Evolutionary conservation across 2,113 vertebrate genomes (phyloP).

Genomic region (Heteronetta atricapilla): DNA sequence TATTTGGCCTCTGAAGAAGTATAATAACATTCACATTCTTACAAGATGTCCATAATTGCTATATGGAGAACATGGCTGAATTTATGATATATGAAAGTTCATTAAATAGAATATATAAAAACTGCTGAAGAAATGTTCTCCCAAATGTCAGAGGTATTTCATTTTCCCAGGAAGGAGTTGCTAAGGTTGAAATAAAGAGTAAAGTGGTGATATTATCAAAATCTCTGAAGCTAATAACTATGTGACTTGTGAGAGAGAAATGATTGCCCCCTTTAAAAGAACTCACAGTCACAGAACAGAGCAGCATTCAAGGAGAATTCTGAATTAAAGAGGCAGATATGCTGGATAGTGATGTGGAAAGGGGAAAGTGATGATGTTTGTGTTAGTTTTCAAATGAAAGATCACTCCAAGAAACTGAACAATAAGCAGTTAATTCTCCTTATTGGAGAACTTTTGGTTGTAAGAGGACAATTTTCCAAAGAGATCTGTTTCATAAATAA

Average conservation of each 20-base stretch:
- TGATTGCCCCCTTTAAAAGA: neutral
- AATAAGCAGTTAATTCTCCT: neutral
- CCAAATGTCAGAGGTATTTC: neutral
- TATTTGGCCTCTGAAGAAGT: neutral
- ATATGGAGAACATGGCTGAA: neutral
- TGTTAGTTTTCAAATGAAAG: neutral
- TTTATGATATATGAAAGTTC: neutral
- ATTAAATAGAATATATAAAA: neutral
- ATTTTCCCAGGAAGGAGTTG: neutral
- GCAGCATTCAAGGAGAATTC: neutral
- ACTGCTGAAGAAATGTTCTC: neutral
- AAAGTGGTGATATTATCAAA: neutral
- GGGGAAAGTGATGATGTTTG: neutral
- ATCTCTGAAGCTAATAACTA: neutral
- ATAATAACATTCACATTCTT: neutral
- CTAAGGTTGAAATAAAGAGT: neutral
- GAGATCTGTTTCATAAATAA: neutral
- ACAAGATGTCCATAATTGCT: neutral
- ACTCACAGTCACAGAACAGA: neutral
- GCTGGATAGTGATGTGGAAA: neutral
- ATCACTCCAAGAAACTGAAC: neutral
- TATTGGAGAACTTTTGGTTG: neutral
- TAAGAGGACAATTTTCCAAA: neutral
- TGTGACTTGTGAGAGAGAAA: neutral
- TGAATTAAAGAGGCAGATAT: neutral